phyloP scores from a whole-genome alignment of 2,113 vertebrate species.

The Nothoprocta perdicaria region DNA sequence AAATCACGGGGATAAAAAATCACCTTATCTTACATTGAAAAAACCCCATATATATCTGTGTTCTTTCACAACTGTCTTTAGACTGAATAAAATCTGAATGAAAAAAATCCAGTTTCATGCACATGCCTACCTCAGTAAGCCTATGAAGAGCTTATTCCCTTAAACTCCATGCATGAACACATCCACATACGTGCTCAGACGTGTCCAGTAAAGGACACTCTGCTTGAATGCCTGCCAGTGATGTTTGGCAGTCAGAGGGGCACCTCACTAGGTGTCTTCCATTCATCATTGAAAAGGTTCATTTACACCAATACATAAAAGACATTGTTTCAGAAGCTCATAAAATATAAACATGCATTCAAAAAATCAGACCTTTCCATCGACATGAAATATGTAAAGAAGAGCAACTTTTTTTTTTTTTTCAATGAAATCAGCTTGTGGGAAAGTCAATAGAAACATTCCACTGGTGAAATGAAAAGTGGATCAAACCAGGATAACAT shows the following conservation, averaged over 20 bases:
- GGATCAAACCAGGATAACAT: neutral
- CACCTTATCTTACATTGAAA: neutral
- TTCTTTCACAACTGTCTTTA: neutral
- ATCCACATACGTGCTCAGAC: neutral
- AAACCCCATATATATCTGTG: neutral
- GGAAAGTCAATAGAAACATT: conserved; percentile 13
- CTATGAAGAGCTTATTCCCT: neutral
- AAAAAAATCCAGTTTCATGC: neutral
- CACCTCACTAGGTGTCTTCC: neutral
- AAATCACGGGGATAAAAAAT: neutral
- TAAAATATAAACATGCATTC: neutral
- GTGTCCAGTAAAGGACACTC: neutral
- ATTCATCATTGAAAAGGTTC: neutral
- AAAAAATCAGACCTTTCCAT: neutral
- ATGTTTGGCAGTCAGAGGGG: neutral
- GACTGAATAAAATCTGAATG: neutral
- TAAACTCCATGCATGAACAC: neutral
- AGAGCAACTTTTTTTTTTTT: neutral
- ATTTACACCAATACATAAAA: neutral
- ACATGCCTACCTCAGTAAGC: neutral
- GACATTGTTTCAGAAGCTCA: neutral
- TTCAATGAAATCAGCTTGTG: neutral
- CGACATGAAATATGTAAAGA: neutral
- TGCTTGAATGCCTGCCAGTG: neutral
- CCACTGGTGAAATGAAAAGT: conserved; percentile 3